Conservation (phyloP, 2,797 vertebrate genomes). For the Pseudomugil gertrudae region DNA sequence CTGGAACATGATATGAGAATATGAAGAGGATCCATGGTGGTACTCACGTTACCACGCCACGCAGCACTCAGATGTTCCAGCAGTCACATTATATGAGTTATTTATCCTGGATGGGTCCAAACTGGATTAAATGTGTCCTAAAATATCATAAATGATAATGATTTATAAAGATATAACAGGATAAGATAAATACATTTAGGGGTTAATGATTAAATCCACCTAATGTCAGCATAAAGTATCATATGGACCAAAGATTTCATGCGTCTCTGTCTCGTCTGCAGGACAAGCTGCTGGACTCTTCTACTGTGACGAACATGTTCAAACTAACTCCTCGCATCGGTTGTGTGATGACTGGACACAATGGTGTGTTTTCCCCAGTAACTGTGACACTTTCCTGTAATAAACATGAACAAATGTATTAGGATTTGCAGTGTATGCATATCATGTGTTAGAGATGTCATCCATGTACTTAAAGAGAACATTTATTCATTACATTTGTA, state of each 20-base stretch:
- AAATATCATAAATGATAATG: neutral
- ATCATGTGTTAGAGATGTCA: neutral
- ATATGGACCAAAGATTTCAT: neutral
- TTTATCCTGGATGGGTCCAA: neutral
- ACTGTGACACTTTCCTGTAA: neutral
- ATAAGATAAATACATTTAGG: neutral
- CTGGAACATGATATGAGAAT: conserved; percentile 12
- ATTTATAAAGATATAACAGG: neutral
- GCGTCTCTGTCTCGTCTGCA: conserved; percentile 28
- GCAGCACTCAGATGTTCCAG: no score
- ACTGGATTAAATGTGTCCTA: neutral
- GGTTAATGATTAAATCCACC: no score
- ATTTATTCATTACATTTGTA: no score
- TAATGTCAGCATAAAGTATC: neutral
- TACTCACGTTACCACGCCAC: conserved; percentile 28
- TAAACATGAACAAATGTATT: no score
- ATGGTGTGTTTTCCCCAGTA: conserved; percentile 58
- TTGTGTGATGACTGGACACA: conserved; percentile 85
- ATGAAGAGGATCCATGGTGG: neutral
- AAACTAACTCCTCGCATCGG: conserved; percentile 81
- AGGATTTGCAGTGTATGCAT: neutral
- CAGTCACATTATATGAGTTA: neutral
- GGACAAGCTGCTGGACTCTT: conserved; percentile 83
- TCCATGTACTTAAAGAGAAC: no score
- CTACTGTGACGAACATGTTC: conserved; percentile 84